Base-by-base conservation (phyloP, 2,888 invertebrate species). In the Orthosia gracilis region DNA sequence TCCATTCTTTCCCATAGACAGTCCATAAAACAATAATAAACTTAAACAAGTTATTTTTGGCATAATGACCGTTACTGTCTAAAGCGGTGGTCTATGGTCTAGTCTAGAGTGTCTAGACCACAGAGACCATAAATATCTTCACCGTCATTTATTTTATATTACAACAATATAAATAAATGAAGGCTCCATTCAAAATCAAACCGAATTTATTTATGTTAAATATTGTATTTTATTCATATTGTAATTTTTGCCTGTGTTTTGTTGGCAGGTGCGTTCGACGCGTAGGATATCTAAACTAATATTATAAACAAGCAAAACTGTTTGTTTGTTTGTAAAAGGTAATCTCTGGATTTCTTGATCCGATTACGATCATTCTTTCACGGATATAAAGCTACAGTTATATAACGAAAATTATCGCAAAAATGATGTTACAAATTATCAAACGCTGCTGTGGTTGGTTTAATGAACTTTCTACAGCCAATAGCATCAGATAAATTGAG, bases 171-270 rank as follows among this genome's bases (percentile, higher is more conserved):
- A 45, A 45, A 65, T 63, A 71, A 66, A 69, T 69, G 61, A 73
- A 78, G 66, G 31, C 13, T 72, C 73, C 52, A 85, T 85, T 86
- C 69, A 85, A 74, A 78, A 76, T 68, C 23, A 58, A 73, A 74
- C 67, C 47, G 18, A 78, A 63, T 62, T 78, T 69, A 78, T 85
- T 78, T 82, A 87, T 82, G 77, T 55, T 26, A 63, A 73, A 52
- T 45, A 54, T 50, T 67, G 58, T 78, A 64, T 85, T 76, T 72
- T 78, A 84, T 84, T 79, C 65, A 71, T 87, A 84, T 86, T 84
- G 26, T 77, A 78, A 80, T 82, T 71, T 82, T 70, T 73, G 82
- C 76, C 52, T 67, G 68, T 58, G 72, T 70, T 66, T 21, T 47
- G 26, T 68, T 63, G 71, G 82, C 85, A 87, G 88, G 83, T 88